These are phyloP conservation scores for Acanthornis magna DNA, from an alignment of 2,797 vertebrate genomes.

Conservation along the genomic window DNA sequence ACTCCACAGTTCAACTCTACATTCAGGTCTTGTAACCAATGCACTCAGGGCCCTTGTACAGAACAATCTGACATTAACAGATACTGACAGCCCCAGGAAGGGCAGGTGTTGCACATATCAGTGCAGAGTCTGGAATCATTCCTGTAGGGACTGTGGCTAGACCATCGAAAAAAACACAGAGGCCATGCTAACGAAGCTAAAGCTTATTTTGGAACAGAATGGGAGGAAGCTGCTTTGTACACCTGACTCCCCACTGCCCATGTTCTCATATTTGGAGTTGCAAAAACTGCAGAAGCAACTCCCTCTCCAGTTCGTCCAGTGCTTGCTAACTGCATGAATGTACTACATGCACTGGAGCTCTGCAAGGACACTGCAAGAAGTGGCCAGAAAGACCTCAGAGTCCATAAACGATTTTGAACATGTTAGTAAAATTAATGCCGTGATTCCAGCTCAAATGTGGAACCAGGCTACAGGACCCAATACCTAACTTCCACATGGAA, in stretches of 20 bases:
- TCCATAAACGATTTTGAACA: not conserved
- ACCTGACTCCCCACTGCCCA: not conserved
- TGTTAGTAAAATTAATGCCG: not conserved
- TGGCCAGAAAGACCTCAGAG: not conserved
- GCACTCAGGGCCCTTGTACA: not conserved
- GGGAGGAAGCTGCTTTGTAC: not conserved
- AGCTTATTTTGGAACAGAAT: not conserved
- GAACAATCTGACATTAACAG: not conserved
- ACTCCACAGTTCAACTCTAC: not conserved
- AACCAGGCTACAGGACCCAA: not conserved
- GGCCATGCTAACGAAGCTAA: not conserved
- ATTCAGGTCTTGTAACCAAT: not conserved
- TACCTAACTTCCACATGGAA: not conserved
- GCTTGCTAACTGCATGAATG: not conserved
- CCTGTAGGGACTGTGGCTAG: not conserved
- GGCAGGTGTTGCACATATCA: not conserved
- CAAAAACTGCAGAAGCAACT: not conserved
- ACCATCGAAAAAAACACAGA: not conserved
- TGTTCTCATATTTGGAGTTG: fast-evolving
- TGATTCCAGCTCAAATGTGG: not conserved
- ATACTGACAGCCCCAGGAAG: not conserved
- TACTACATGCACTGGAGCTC: not conserved
- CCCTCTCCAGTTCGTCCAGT: not conserved
- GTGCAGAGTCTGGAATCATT: not conserved
- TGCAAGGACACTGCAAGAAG: not conserved